Percentiles rank a stretch among this genome's conserved stretches.
phyloP scores from a whole-genome alignment of 1,140 invertebrate genomes.

The Chironomus striatipennis region DNA sequence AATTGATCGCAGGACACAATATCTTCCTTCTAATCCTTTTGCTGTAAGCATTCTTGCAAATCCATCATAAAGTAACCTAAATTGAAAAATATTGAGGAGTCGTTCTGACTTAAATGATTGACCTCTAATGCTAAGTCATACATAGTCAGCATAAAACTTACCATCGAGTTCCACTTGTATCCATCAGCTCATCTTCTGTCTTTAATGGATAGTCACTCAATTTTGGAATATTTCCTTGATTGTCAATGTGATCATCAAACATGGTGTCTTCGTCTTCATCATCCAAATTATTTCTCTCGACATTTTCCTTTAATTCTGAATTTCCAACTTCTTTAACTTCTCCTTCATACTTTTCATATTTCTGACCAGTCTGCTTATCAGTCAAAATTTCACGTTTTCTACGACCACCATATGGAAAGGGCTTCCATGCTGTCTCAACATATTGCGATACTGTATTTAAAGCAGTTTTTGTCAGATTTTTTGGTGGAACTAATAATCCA shows the following conservation, averaged over 20 bases:
- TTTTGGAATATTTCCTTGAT: not conserved
- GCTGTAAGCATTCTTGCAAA: slow-evolving; percentile 26
- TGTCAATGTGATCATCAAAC: not conserved
- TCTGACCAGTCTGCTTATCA: not conserved
- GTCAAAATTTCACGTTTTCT: not conserved
- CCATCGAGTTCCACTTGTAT: not conserved
- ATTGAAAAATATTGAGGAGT: too few relatives aligned
- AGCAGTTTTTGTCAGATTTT: too few relatives aligned
- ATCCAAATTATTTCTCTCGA: not conserved
- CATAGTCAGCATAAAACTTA: too few relatives aligned
- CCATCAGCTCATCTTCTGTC: not conserved
- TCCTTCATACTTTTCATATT: not conserved
- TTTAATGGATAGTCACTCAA: not conserved
- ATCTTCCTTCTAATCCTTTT: slow-evolving; percentile 53
- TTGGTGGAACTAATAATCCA: not conserved
- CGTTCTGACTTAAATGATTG: too few relatives aligned
- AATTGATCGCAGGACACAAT: slow-evolving; percentile 62
- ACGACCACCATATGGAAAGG: not conserved
- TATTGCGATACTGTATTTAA: not conserved
- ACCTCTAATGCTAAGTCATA: too few relatives aligned
- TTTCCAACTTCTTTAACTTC: not conserved
- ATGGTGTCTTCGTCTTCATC: not conserved
- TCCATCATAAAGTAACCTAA: slow-evolving; percentile 28
- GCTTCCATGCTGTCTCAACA: not conserved
- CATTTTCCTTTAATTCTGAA: not conserved